Evolutionary conservation across 2,888 invertebrate genomes (phyloP).

Genomic region (Meta bourneti): DNA sequence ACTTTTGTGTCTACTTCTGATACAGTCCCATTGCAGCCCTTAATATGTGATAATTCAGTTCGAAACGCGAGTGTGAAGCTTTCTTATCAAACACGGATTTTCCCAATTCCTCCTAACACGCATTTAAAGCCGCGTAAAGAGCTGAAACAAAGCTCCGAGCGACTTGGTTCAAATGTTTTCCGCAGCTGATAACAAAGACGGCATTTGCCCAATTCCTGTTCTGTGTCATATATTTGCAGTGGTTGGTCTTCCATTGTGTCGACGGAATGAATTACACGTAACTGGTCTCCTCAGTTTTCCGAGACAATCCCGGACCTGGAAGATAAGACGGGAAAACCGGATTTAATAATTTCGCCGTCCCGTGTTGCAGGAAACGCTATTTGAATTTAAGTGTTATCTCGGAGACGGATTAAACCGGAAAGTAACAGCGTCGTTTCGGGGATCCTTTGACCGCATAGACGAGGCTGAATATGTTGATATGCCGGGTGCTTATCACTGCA

Average conservation of each 20-base stretch:
- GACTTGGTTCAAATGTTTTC: background rate
- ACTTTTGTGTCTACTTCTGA: no score
- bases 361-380: background rate
- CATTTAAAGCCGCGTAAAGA: background rate
- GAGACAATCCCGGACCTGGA: background rate
- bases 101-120: background rate
- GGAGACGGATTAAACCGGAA: background rate
- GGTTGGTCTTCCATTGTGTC: background rate
- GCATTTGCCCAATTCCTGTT: no score
- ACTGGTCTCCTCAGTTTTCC: no score
- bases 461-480: background rate
- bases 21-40: no score
- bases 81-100: background rate
- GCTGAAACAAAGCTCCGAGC: background rate
- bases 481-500: no score
- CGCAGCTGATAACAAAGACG: background rate
- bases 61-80: background rate
- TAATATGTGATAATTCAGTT: no score
- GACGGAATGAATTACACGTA: background rate
- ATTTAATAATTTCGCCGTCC: conserved; percentile 42
- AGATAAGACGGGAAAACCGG: conserved; percentile 48
- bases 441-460: background rate
- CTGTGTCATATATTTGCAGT: no score
- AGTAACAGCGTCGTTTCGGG: background rate
- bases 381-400: background rate